Percentiles rank a stretch among this genome's conserved stretches.
These are phyloP conservation scores for Ornithoptera priamus DNA, from an alignment of 2,888 invertebrate genomes.

Conservation along the genomic window DNA sequence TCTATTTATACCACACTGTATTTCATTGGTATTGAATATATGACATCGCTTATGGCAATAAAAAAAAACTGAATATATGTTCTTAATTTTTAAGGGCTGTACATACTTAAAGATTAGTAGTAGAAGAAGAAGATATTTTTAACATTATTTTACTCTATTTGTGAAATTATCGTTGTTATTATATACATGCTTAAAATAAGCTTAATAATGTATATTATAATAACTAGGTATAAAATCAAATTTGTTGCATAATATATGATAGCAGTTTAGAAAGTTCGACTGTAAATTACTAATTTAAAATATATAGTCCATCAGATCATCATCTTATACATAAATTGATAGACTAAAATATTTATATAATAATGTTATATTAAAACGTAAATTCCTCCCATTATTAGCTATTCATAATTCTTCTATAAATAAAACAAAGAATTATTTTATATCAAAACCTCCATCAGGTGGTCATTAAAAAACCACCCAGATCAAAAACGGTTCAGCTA, in stretches of 20 bases:
- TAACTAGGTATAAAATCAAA: neutral
- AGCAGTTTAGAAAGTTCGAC: conserved; percentile 10
- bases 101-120: neutral
- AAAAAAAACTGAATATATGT: neutral
- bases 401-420: neutral
- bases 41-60: conserved; percentile 32
- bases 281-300: conserved; percentile 3
- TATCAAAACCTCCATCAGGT: too few relatives aligned
- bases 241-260: conserved; percentile 3
- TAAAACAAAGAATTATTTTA: neutral
- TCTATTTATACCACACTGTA: conserved; percentile 52
- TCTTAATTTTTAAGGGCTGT: neutral
- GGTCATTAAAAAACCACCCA: too few relatives aligned
- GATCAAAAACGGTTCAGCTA: too few relatives aligned
- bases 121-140: neutral
- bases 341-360: neutral
- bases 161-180: neutral
- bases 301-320: neutral
- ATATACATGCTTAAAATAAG: neutral
- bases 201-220: neutral
- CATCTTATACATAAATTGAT: neutral
- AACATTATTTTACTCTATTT: neutral
- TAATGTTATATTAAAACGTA: too few relatives aligned
- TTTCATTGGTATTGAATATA: conserved; percentile 46
- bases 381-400: too few relatives aligned